Evolutionary conservation across 2,797 vertebrate genomes (phyloP).

Genomic region (Synanceia verrucosa): DNA sequence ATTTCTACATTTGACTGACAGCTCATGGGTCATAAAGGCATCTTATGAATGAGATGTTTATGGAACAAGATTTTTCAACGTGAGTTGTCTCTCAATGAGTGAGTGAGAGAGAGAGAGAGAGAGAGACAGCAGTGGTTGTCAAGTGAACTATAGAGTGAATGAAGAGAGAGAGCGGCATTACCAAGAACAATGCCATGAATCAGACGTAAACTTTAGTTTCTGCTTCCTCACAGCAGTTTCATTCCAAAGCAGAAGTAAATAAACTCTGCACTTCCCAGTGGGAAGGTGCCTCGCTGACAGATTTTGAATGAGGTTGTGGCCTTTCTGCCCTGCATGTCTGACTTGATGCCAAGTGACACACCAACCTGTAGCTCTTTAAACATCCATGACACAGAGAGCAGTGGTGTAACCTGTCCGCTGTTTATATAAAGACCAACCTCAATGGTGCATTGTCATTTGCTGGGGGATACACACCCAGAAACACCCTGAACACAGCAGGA

Average conservation of each 20-base stretch:
- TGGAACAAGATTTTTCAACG: neutral
- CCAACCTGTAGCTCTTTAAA: too few species aligned
- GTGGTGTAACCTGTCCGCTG: too few species aligned
- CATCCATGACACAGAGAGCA: too few species aligned
- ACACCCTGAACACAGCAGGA: too few species aligned
- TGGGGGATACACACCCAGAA: too few species aligned
- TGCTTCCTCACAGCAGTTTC: neutral
- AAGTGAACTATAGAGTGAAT: neutral
- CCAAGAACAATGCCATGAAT: neutral
- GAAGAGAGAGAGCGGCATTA: neutral
- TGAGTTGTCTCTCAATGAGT: neutral
- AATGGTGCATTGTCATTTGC: too few species aligned
- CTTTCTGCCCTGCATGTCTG: too few species aligned
- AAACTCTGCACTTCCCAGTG: neutral
- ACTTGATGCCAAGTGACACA: too few species aligned
- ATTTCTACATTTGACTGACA: neutral
- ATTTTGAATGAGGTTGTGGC: neutral
- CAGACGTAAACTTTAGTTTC: neutral
- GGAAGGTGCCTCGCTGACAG: neutral
- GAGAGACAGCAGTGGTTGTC: too few species aligned
- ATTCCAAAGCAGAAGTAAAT: neutral
- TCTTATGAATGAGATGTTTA: neutral
- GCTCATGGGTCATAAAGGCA: neutral
- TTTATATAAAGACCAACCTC: too few species aligned
- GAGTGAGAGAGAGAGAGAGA: too few species aligned